These are phyloP conservation scores for Alcedo atthis DNA, from an alignment of 2,797 vertebrate species.

Conservation along the genomic window DNA sequence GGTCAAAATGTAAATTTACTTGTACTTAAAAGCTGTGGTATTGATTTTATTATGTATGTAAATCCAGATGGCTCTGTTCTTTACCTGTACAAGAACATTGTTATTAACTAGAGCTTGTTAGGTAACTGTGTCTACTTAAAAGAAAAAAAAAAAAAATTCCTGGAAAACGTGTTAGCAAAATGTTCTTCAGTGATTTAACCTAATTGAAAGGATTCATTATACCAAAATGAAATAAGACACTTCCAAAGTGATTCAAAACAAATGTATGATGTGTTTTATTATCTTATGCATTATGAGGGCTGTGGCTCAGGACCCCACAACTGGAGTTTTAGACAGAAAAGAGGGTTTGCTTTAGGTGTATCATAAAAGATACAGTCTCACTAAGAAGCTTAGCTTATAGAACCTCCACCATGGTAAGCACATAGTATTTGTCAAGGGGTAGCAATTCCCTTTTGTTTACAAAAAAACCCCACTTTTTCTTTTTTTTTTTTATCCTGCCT, in stretches of 20 bases:
- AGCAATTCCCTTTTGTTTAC: no score
- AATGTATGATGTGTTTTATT: not conserved
- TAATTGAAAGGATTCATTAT: slow-evolving; percentile 13
- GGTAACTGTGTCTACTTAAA: not conserved
- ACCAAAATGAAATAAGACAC: not conserved
- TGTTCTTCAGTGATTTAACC: slow-evolving; percentile 20
- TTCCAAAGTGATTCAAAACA: not conserved
- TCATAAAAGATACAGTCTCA: not conserved
- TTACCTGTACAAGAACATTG: not conserved
- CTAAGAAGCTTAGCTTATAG: not conserved
- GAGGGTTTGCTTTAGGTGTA: not conserved
- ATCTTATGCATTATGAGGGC: not conserved
- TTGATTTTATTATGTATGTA: slow-evolving; percentile 10
- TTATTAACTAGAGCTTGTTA: not conserved
- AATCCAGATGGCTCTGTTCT: not conserved
- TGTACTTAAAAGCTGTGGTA: not conserved
- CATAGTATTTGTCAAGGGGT: no score
- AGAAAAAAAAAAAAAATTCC: not conserved
- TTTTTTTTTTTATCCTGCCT: no score
- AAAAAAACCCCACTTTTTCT: no score
- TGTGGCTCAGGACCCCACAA: not conserved
- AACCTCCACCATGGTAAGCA: no score
- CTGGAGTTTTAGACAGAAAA: not conserved
- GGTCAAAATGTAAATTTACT: not conserved
- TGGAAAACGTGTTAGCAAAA: slow-evolving; percentile 13